Evolutionary conservation across 2,113 vertebrate genomes (phyloP), one percentile per base, ranked within the genome.

Genomic region (Phylloscopus whistleri): DNA sequence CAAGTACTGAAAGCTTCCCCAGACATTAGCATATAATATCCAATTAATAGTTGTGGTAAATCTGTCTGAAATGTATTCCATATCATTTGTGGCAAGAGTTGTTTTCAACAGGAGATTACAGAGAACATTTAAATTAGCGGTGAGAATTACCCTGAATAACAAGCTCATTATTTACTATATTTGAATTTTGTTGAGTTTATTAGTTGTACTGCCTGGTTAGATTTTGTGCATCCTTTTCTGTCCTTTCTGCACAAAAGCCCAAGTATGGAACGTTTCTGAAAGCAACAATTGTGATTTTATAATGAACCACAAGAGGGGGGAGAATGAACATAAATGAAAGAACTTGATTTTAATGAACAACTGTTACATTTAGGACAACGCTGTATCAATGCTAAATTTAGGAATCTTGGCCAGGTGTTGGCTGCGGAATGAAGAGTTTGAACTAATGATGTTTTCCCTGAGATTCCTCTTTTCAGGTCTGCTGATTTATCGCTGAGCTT

Each of bases 241-340:
- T 27, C 14, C 37, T 90, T 88, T 58, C 60, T 81, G n/a, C 37
- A 64, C 0, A 5, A 81, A 92, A 95, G 22, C 68, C 51, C 52
- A 67, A 30, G 30, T 31, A 16, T 12, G 44, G 44, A 95, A 86
- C 12, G 4, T 84, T 92, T 93, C 83, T 84, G 76, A 89, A 94
- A 87, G 88, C 73, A 96, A 83, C 72, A 91, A 92, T 91, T 98
- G 98, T 96, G 96, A 97, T 98, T 98, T 97, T 96, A 87, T 96
- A 93, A 95, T 94, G 87, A 96, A 87, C 98, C 98, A 98, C 98
- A 98, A 98, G 98, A 98, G 98, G 98, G 98, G 85, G 98, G 95
- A 97, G 93, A 96, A 91, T 91, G 98, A 97, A 97, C 97, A 91
- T 87, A 95, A 98, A 98, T 98, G 95, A 81, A 92, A 93, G 83